A percentile compares a stretch with the other conserved stretches of the same genome.
Evolutionary conservation across 2,888 invertebrate genomes (phyloP).

Genomic region (Drosophila setosimentum): DNA sequence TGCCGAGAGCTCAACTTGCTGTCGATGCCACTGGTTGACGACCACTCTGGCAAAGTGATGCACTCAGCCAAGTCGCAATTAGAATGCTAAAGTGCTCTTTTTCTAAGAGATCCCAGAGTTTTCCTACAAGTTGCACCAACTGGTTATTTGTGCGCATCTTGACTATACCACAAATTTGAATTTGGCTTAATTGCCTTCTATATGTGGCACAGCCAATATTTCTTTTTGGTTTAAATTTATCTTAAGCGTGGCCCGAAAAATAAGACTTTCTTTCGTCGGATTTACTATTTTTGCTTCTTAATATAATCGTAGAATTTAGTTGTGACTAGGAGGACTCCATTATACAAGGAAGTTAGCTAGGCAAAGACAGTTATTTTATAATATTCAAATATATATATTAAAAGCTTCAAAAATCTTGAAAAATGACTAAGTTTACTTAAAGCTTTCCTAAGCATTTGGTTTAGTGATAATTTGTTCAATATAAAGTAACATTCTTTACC

Average conservation of each 20-base stretch:
- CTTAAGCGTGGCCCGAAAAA: neutral
- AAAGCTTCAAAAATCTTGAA: neutral
- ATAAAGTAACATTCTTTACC: neutral
- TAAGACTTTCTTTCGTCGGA: neutral
- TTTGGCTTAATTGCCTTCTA: neutral
- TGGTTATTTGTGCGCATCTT: neutral
- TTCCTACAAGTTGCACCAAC: conserved; percentile 5
- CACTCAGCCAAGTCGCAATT: conserved; percentile 55
- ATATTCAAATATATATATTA: neutral
- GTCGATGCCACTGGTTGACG: conserved; percentile 60
- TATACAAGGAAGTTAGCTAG: neutral
- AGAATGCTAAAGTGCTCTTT: conserved; percentile 55
- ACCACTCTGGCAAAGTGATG: conserved; percentile 54
- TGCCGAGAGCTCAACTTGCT: conserved; percentile 41
- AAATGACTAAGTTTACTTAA: neutral
- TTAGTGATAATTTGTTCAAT: neutral
- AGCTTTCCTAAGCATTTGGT: neutral
- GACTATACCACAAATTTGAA: neutral
- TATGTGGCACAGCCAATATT: neutral
- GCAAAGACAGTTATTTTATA: neutral
- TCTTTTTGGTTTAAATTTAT: neutral
- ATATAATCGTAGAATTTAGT: neutral
- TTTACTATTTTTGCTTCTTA: neutral
- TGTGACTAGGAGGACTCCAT: neutral
- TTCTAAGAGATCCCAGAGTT: conserved; percentile 39